Base-by-base conservation (phyloP, 2,113 vertebrate species). In the Oreamnos americanus region DNA sequence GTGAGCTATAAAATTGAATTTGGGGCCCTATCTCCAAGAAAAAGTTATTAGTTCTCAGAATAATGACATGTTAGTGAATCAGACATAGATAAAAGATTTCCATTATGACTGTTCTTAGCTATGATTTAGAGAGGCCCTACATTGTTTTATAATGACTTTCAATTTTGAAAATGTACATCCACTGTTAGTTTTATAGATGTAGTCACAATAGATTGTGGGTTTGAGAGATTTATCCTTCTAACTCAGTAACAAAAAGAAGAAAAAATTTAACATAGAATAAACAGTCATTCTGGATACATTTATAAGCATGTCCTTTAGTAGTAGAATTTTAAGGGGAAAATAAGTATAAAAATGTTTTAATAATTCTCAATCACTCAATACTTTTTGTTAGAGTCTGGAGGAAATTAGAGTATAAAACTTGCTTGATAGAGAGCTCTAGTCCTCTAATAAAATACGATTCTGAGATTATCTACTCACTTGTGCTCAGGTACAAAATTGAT, bases 71-170 rank as follows among this genome's bases (percentile, higher is more conserved):
- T 97, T 96, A 97, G 95, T 97, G 96, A 74, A 97, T 95, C 94
- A 96, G 92, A 91, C 78, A 89, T 74, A 98, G 97, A 97, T 96
- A 97, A 98, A 97, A 97, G 85, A 96, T 93, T 98, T 97, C 90
- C 88, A 98, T 97, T 97, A 96, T 98, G 71, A 97, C 90, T 97
- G 91, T 91, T 98, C 97, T 98, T 96, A 97, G 92, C 67, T 97
- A 95, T 97, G 95, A 98, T 98, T 98, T 98, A 96, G 78, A 98
- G 86, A 96, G 94, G 78, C 26, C 90, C 88, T 98, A 93, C 94
- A 98, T 85, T 97, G 94, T 97, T 98, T 97, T 96, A 98, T 97
- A 98, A 97, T 95, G 95, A 95, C 96, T 97, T 98, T 98, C 96
- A 97, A 98, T 98, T 98, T 96, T 97, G 90, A 97, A 97, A 98